Conservation (phyloP, 2,888 invertebrate genomes). For the Tanaodytes sp. region DNA sequence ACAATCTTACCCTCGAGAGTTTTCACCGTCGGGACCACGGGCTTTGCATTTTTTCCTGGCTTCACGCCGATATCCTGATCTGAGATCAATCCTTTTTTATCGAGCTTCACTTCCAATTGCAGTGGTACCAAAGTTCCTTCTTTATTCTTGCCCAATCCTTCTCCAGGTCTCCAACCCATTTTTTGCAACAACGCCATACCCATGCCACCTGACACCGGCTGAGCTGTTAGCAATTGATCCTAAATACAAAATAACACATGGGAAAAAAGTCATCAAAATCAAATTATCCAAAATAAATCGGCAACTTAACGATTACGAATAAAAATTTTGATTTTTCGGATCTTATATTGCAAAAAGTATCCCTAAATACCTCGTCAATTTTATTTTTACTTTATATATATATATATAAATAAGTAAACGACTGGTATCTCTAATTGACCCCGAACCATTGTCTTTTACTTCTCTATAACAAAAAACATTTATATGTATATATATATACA, state of each 20-base stretch:
- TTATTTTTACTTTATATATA: too few species aligned
- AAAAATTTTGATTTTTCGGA: too few species aligned
- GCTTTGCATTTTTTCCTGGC: constrained; percentile 64
- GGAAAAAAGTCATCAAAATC: too few species aligned
- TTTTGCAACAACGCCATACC: constrained; percentile 97
- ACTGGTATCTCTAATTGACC: too few species aligned
- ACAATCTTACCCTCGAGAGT: constrained; percentile 70
- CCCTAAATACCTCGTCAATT: too few species aligned
- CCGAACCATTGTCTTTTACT: background rate
- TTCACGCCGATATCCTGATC: constrained; percentile 78
- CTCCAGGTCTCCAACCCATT: constrained; percentile 99
- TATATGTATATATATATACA: background rate
- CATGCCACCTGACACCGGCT: constrained; percentile 94
- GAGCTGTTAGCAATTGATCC: constrained; percentile 93
- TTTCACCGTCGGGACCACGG: constrained; percentile 66
- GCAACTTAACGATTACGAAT: too few species aligned
- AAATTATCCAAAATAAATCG: too few species aligned
- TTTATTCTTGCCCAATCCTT: constrained; percentile 96
- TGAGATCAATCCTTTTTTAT: constrained; percentile 90
- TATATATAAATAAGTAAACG: too few species aligned
- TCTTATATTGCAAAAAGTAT: too few species aligned
- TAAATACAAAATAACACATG: constrained; percentile 75
- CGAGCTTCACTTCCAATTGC: constrained; percentile 94
- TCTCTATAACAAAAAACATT: background rate
- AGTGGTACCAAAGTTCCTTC: constrained; percentile 93